Base-by-base conservation (phyloP, 2,797 vertebrate species). In the Halcyon smyrnensis region DNA sequence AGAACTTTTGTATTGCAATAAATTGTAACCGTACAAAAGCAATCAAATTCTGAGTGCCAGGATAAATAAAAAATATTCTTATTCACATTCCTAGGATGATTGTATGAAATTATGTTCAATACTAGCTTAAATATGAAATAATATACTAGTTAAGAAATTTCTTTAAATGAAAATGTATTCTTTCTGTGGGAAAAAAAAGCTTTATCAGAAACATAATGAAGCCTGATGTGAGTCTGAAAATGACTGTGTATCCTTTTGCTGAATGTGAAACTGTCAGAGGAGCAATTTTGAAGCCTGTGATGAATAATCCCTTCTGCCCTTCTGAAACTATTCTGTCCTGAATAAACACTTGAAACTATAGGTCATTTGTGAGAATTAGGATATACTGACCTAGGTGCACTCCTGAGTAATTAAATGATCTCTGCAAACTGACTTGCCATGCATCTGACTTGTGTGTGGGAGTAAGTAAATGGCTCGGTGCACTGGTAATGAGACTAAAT, bases 351-450 rank as follows among this genome's bases (percentile, higher is more conserved):
- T 79, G 67, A 87, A 95, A 93, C 51, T 64, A 27, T 25, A 87
- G 92, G 85, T 93, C 87, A 82, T 75, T 91, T 87, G 43, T 78
- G 67, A 93, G 86, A 88, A 94, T 92, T 73, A 79, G 74, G 37
- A 78, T 93, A 50, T 62, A 63, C 57, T 79, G 83, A 57, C 85
- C 85, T 91, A 84, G 81, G 85, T 87, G 39, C 59, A 37, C 60
- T 90, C 70, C 37, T 23, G 23, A 69, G 62, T 90, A 84, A 95
- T 90, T 95, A 96, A 96, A 87, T 78, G 68, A 86, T 93, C 46
- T 73, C 85, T 73, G 77, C 77, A 92, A 81, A 87, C 45, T 84
- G 89, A 84, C 92, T 96, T 92, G 71, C 73, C 46, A 12, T 41
- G 39, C 39, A 45, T 78, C 69, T 95, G 73, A 91, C 63, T 81